A percentile compares a stretch with the other conserved stretches of the same genome.
Conservation (phyloP, 2,888 invertebrate genomes). For the Dicyrtoma fusca region DNA sequence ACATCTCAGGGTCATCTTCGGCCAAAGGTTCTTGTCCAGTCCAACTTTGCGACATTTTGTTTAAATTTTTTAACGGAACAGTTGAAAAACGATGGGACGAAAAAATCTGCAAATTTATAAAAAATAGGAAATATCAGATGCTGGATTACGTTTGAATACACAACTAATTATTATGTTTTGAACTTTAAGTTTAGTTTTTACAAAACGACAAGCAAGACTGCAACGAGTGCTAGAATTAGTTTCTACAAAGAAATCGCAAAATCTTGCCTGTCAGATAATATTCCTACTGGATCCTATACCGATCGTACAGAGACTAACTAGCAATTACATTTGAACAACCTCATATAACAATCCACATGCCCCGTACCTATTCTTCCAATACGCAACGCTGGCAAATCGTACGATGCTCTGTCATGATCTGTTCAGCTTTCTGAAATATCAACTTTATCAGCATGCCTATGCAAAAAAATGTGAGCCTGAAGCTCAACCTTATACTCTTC, state of each 20-base stretch:
- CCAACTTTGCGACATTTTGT: constrained; percentile 54
- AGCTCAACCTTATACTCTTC: not conserved
- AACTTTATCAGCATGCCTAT: not conserved
- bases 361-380: not conserved
- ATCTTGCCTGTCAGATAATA: not conserved
- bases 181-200: not conserved
- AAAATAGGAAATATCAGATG: too few species aligned
- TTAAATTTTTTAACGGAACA: constrained; percentile 39
- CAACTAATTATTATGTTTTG: not conserved
- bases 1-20: constrained; percentile 86
- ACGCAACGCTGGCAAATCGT: constrained; percentile 11
- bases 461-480: too few species aligned
- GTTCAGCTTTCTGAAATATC: constrained; percentile 5
- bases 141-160: too few species aligned
- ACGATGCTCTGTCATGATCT: constrained; percentile 1
- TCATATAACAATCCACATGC: constrained; percentile 6
- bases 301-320: constrained; percentile 6
- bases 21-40: constrained; percentile 59
- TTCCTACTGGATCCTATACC: constrained; percentile 14
- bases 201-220: not conserved
- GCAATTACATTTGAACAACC: not conserved
- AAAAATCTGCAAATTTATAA: constrained; percentile 22
- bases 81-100: constrained; percentile 14
- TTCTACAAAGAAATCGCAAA: too few species aligned
- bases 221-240: too few species aligned